Evolutionary conservation across 2,113 vertebrate genomes (phyloP), one percentile per base, ranked within the genome.

Genomic region (Phaethornis superciliosus): DNA sequence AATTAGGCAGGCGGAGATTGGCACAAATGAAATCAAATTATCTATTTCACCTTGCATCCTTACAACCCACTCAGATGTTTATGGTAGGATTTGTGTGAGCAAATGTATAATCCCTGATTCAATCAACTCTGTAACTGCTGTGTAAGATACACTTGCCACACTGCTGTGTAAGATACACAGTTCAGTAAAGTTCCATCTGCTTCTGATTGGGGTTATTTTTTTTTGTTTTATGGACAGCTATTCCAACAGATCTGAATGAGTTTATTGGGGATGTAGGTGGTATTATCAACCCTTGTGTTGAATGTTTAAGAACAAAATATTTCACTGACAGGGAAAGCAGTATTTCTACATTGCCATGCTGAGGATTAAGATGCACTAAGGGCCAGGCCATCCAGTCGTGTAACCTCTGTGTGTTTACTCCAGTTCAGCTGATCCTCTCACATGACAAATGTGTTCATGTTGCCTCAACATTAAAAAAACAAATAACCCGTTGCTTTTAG

Each of bases 171-270:
- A 59, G 70, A 44, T 71, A 84, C 62, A 30, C 21, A 19, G 60
- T 89, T 91, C 84, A 56, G 28, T 68, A 30, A 56, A 49, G 54
- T 85, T 87, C 89, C 87, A 64, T 89, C 78, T 89, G 81, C 84
- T 94, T 70, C 72, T 92, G 37, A 65, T 74, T 69, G 26, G 58
- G 26, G 33, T 75, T 40, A 78, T 65, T 89, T 83, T 84, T n/a
- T 90, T 26, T 69, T 78, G 27, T n/a, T 84, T 81, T 78, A 28
- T 63, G 77, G 58, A 59, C 69, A 85, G 60, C 65, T 79, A 51
- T 75, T 85, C 28, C 52, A 91, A 28, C 44, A 72, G 32, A 78
- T 89, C 63, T 60, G 62, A 64, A 60, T 27, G 87, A 90, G 69
- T 22, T 88, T 95, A 74, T 33, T 83, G 30, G 81, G 33, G 44